These are phyloP conservation scores for Xiphorhynchus elegans DNA, from an alignment of 2,113 vertebrate genomes.

Conservation along the genomic window DNA sequence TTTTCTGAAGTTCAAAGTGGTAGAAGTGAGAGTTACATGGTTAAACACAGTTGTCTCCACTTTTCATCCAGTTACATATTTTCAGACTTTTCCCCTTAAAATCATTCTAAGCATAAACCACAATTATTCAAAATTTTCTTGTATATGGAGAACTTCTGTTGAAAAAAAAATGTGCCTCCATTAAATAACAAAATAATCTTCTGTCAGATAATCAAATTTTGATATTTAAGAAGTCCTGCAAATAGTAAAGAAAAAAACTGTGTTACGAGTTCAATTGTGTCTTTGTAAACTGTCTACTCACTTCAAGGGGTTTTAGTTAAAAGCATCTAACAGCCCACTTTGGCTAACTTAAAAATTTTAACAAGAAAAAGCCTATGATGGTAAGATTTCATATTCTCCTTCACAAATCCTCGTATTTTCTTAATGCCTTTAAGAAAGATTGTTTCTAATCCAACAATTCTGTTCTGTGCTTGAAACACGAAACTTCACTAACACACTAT, in stretches of 20 bases:
- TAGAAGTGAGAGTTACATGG: background rate
- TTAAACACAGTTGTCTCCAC: background rate
- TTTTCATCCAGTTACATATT: background rate
- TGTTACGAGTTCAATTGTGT: background rate
- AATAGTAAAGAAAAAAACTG: background rate
- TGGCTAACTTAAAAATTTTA: background rate
- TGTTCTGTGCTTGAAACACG: background rate
- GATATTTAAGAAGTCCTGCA: background rate
- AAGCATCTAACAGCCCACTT: background rate
- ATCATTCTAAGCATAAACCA: background rate
- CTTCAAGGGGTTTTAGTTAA: background rate
- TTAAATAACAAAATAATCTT: background rate
- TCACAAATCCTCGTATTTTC: background rate
- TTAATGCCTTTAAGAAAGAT: background rate
- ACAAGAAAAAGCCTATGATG: background rate
- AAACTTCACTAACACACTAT: background rate
- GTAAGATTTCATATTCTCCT: background rate
- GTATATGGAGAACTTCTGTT: background rate
- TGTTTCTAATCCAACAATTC: background rate
- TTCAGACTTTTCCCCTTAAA: background rate
- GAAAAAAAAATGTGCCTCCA: background rate
- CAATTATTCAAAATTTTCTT: background rate
- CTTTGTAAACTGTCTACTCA: background rate
- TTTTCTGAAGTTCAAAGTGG: conserved; percentile 25
- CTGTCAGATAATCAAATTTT: background rate